These are phyloP conservation scores for Labia minor DNA, from an alignment of 2,888 invertebrate species.

Conservation along the genomic window DNA sequence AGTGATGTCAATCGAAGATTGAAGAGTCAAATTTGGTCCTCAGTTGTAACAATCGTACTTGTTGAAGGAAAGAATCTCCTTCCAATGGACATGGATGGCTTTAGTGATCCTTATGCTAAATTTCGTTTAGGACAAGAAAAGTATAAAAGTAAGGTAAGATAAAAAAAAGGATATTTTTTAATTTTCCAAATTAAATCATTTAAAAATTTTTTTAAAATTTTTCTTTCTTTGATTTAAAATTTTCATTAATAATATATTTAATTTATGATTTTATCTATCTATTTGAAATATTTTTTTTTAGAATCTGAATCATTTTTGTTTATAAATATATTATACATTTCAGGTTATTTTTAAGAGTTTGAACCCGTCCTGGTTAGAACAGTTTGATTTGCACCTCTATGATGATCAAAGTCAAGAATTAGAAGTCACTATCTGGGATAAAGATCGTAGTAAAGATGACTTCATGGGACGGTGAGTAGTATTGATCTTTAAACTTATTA, in stretches of 20 bases:
- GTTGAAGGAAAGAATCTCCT: slow-evolving; percentile 88
- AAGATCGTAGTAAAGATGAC: slow-evolving; percentile 75
- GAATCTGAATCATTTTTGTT: too few relatives aligned
- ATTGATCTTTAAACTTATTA: too few relatives aligned
- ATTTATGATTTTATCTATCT: too few relatives aligned
- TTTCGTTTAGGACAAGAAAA: slow-evolving; percentile 98
- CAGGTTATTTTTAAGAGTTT: slow-evolving; percentile 58
- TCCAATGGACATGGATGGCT: slow-evolving; percentile 76
- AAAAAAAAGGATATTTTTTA: too few relatives aligned
- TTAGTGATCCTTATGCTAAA: slow-evolving; percentile 89
- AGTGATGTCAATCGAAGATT: slow-evolving; percentile 71
- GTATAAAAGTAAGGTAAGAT: slow-evolving; percentile 79
- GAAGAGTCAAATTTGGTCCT: slow-evolving; percentile 95
- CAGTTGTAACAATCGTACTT: slow-evolving; percentile 91
- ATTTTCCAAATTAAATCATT: too few relatives aligned
- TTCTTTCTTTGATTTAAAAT: too few relatives aligned
- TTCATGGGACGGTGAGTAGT: slow-evolving; percentile 8
- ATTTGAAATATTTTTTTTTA: too few relatives aligned
- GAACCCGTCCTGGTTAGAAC: slow-evolving; percentile 89
- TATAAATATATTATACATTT: too few relatives aligned
- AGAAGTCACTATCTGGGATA: slow-evolving; percentile 86
- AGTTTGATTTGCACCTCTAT: slow-evolving; percentile 92
- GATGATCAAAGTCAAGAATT: slow-evolving; percentile 86
- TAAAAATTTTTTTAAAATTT: too few relatives aligned
- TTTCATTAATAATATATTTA: too few relatives aligned